These are phyloP conservation scores for Abramis brama DNA, from an alignment of 2,113 vertebrate species.

Conservation along the genomic window DNA sequence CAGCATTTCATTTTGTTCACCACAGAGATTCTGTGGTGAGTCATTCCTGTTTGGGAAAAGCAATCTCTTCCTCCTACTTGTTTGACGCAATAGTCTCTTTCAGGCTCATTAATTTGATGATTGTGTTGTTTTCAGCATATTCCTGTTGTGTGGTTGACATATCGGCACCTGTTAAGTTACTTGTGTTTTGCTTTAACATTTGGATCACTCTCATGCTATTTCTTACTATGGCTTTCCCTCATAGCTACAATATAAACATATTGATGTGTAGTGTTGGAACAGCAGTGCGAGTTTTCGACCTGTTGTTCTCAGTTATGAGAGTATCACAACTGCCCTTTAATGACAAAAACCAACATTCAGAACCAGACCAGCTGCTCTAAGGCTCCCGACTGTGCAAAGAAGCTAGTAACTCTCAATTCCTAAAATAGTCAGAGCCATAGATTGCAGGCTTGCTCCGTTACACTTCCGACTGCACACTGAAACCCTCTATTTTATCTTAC, in stretches of 20 bases:
- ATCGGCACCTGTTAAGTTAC: slow-evolving; percentile 23
- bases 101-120: slow-evolving; percentile 28
- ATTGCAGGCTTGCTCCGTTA: slow-evolving; percentile 48
- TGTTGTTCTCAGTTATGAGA: not conserved
- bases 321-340: slow-evolving; percentile 24
- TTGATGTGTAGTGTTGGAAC: slow-evolving; percentile 3
- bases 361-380: slow-evolving; percentile 35
- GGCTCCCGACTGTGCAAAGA: slow-evolving; percentile 34
- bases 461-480: slow-evolving; percentile 37
- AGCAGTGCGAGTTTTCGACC: not conserved
- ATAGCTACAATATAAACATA: not conserved
- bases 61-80: slow-evolving; percentile 37
- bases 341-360: slow-evolving; percentile 8
- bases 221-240: not conserved
- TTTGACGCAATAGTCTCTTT: slow-evolving; percentile 32
- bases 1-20: slow-evolving; percentile 23
- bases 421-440: slow-evolving; percentile 52
- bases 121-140: slow-evolving; percentile 32
- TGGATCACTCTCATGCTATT: not conserved
- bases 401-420: slow-evolving; percentile 43
- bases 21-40: slow-evolving; percentile 14
- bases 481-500: slow-evolving; percentile 49
- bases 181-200: not conserved
- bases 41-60: slow-evolving; percentile 28
- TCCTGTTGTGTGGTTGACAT: slow-evolving; percentile 34